Evolutionary conservation across 2,888 invertebrate species (phyloP), one percentile per base, ranked within the genome.

Genomic region (Nymphalis c-album): DNA sequence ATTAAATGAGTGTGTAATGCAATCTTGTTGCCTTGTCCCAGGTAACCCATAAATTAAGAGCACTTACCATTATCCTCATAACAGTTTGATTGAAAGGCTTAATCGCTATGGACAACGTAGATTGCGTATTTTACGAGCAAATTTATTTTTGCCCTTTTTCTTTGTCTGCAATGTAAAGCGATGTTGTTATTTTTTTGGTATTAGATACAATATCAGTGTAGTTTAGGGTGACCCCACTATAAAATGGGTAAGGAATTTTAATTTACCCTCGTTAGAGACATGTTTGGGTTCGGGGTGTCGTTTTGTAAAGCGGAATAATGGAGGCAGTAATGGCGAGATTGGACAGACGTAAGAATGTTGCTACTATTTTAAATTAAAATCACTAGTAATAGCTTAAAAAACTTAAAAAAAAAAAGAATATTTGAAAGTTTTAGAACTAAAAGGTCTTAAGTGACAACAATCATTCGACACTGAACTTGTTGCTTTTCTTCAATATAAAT

Each of bases 1-100:
- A 84, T 83, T 82, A 81, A 85, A 82, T 83, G 80, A 83, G 79
- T 80, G 77, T 77, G 81, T 82, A 85, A 85, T 83, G 81, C 82
- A 85, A 84, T 83, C 82, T 79, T 78, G 77, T 78, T 77, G 72
- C 70, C 71, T 71, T 64, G 77, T 74, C 78, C 80, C 80, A 79
- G 78, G 81, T 82, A 78, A 72, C 75, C 72, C 77, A 80, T 85
- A 84, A 85, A 86, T 83, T 78, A 78, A 74, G 67, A 73, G 74
- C 73, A 70, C 75, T 26, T 18, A 48, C 35, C 46, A 17, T 17
- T n/a, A 22, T 16, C 31, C 66, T n/a, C 22, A 40, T 22, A 18
- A 50, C 31, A 51, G 17, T 40, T 22, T 40, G 16, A 16, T 31
- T 18, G 10, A 22, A 7, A 40, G 17, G 22, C 13, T 8, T n/a